Base-by-base conservation (phyloP, 2,797 vertebrate genomes). In the Menidia menidia region DNA sequence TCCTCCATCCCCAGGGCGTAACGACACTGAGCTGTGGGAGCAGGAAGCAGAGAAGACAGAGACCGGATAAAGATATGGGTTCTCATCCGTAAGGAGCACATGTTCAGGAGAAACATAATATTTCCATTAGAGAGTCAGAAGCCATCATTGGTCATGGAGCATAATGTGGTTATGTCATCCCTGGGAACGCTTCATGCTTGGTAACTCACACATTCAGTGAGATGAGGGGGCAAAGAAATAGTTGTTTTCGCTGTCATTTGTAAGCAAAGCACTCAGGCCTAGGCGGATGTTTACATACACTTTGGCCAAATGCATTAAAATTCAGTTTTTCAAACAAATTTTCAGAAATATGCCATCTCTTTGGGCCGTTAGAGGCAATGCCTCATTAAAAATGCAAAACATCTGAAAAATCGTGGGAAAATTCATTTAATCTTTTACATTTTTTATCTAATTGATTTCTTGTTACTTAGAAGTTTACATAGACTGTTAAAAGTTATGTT, bases 1-100 rank as follows among this genome's bases (percentile, higher is more conserved):
- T 97, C 97, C 89, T 97, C 95, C 97, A 98, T 97, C 50, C 97
- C 97, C 88, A 97, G 91, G 39, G 97, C 97, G 16, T 97, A 97
- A 81, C 97, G 96, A 75, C 97, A 98, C 74, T 94, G 94, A 78
- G 93, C 96, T 97, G 92, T 12, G 55, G 52, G 59, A 58, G 60
- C 64, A 71, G 58, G 61, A 75, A 72, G 14, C 59, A 73, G 39
- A 59, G 30, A 56, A 55, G 53, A 72, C 39, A 67, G 13, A 81
- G 41, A 58, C 13, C 5, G 0, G 58, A 82, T 64, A 43, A 65
- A 83, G 69, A 79, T 68, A 66, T 82, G 76, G 89, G 63, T 45
- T 82, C 71, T 75, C 50, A 64, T 83, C 44, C 11, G 12, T 48
- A 71, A 41, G 54, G 32, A 72, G 64, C 60, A 71, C 73, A 73